Base-by-base conservation (phyloP, 2,797 vertebrate genomes). In the Pipistrellus pygmaeus region DNA sequence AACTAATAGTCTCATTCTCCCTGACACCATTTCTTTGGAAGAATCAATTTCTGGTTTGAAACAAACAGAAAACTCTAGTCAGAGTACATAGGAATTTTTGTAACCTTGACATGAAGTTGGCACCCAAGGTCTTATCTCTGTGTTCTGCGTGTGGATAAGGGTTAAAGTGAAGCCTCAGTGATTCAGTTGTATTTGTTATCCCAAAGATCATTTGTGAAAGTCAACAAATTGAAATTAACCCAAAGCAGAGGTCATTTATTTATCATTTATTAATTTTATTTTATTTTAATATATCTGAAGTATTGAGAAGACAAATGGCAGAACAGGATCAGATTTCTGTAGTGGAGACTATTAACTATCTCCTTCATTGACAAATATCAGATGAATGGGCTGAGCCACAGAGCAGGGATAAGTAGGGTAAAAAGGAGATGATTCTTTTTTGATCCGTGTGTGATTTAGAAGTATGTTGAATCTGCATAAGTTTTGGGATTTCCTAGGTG, bases 201-300 rank as follows among this genome's bases (percentile, higher is more conserved):
- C 12, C 57, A 73, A 66, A 48, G 8, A 2, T 46, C 8, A 60
- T 14, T 77, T n/a, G 48, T 1, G 25, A 82, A 88, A 41, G 32
- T 81, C 8, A 83, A 48, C 5, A 32, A 64, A 78, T 85, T 10
- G 68, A 66, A 80, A 38, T 57, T 75, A 76, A 21, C 11, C 41
- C 55, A 8, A 85, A 30, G 51, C 4, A 68, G 60, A 41, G 13
- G 8, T 64, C 12, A 64, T 73, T 35, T 41, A 20, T 68, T 73
- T 25, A 15, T 76, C 17, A 92, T 20, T 53, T 71, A 17, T 80
- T 68, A 13, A 53, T 69, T 78, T 46, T 80, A 5, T 46, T 85
- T 90, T 60, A 62, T 55, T 77, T 88, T 78, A 46, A 46, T 87
- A 85, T 46, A n/a, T n/a, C 27, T 73, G 15, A 75, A 94, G 14